These are phyloP conservation scores for Drosophila nasuta DNA, from an alignment of 1,140 invertebrate genomes.

Conservation along the genomic window DNA sequence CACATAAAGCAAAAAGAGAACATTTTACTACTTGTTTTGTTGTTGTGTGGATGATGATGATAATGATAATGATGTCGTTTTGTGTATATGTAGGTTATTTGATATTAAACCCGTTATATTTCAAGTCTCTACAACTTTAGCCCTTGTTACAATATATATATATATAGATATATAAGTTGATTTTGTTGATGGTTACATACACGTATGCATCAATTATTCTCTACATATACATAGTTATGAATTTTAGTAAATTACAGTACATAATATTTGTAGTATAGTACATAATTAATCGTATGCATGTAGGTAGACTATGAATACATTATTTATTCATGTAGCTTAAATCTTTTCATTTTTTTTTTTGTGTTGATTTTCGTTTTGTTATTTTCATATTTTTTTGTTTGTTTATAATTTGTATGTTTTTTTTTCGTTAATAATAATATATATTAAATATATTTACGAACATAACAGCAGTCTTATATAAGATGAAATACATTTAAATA, in stretches of 20 bases:
- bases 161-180: conserved; percentile 40
- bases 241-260: conserved; percentile 76
- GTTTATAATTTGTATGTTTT: conserved; percentile 45
- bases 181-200: conserved; percentile 48
- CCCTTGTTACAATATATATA: conserved; percentile 39
- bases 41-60: conserved; percentile 56
- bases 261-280: conserved; percentile 56
- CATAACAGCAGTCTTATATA: conserved; percentile 85
- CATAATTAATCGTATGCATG: conserved; percentile 47
- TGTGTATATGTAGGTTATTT: conserved; percentile 44
- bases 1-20: conserved; percentile 84
- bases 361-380: conserved; percentile 30
- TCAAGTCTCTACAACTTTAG: conserved; percentile 52
- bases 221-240: conserved; percentile 69
- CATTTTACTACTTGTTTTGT: conserved; percentile 75
- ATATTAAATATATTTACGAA: conserved; percentile 84
- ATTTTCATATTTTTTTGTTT: conserved; percentile 48
- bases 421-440: conserved; percentile 80
- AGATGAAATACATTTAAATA: conserved; percentile 80
- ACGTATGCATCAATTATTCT: conserved; percentile 60
- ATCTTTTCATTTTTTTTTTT: conserved; percentile 41
- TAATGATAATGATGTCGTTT: conserved; percentile 35
- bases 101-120: conserved; percentile 47
- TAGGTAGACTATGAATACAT: conserved; percentile 71
- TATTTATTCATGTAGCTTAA: conserved; percentile 58